phyloP scores from a whole-genome alignment of 2,113 vertebrate genomes.

The Anoplopoma fimbria region DNA sequence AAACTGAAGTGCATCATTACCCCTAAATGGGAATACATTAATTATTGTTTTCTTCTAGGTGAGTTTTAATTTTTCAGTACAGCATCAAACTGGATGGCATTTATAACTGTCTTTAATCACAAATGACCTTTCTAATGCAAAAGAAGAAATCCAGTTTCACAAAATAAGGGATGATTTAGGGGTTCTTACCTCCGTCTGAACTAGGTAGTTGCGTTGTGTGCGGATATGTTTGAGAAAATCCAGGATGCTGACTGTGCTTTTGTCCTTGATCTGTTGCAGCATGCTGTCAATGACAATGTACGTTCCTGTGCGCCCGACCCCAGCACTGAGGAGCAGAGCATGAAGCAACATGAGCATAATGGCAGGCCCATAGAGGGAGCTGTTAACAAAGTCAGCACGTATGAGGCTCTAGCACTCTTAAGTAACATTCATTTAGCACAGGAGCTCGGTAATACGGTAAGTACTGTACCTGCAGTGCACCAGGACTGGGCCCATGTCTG shows the following conservation, averaged over 20 bases:
- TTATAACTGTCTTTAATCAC: conserved; percentile 58
- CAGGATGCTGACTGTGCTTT: conserved; percentile 98
- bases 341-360: conserved; percentile 46
- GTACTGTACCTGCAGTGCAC: conserved; percentile 95
- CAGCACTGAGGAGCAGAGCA: conserved; percentile 85
- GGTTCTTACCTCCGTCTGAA: conserved; percentile 96
- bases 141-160: conserved; percentile 28
- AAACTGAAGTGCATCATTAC: not conserved
- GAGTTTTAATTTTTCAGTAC: not conserved
- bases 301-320: conserved; percentile 97
- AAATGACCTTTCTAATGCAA: conserved; percentile 56
- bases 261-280: conserved; percentile 99
- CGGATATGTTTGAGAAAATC: conserved; percentile 99
- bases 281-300: conserved; percentile 99
- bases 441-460: not conserved
- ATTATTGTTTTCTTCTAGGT: not conserved
- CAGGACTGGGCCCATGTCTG: conserved; percentile 92
- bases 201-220: conserved; percentile 99
- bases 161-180: not conserved
- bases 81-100: conserved; percentile 46
- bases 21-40: not conserved
- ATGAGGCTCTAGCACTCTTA: conserved; percentile 7
- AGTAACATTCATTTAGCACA: conserved; percentile 24
- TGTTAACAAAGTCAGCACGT: conserved; percentile 44
- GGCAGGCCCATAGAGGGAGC: conserved; percentile 26